phyloP scores from a whole-genome alignment of 2,797 vertebrate genomes.

The Eptatretus atami region DNA sequence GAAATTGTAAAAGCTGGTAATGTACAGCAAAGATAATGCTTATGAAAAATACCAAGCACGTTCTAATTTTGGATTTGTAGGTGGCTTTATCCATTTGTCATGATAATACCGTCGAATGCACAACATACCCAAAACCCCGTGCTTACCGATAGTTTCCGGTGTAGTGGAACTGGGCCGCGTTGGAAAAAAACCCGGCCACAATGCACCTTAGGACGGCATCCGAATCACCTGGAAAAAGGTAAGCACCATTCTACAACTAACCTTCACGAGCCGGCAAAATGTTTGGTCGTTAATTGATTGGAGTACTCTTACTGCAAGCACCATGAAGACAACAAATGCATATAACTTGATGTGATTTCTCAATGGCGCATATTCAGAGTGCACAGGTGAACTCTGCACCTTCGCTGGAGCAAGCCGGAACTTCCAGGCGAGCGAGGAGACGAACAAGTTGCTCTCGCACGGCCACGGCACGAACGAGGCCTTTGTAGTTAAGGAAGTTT shows the following conservation, averaged over 20 bases:
- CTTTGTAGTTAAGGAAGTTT: constrained; percentile 88
- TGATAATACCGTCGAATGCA: too few relatives aligned
- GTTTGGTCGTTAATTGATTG: background rate
- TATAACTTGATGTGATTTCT: background rate
- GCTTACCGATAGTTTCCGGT: constrained; percentile 64
- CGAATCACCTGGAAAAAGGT: constrained; percentile 34
- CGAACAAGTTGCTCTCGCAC: constrained; percentile 81
- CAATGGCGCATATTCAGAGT: background rate
- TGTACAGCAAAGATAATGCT: too few relatives aligned
- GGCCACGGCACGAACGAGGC: constrained; percentile 41
- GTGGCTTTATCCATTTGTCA: too few relatives aligned
- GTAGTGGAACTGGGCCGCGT: constrained; percentile 75
- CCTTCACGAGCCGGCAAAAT: background rate
- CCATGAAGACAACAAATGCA: background rate
- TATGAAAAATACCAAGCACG: too few relatives aligned
- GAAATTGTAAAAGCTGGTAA: too few relatives aligned
- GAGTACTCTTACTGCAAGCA: background rate
- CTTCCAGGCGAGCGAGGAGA: constrained; percentile 82
- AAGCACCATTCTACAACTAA: too few relatives aligned
- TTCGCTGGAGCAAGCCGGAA: constrained; percentile 69
- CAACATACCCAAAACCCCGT: background rate
- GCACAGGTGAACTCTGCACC: constrained; percentile 17
- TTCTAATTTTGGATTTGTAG: too few relatives aligned
- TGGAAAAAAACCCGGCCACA: constrained; percentile 73
- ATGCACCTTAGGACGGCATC: constrained; percentile 80